Evolutionary conservation across 1,140 invertebrate species (phyloP), one percentile per base, ranked within the genome.

Genomic region (Amyelois transitella): DNA sequence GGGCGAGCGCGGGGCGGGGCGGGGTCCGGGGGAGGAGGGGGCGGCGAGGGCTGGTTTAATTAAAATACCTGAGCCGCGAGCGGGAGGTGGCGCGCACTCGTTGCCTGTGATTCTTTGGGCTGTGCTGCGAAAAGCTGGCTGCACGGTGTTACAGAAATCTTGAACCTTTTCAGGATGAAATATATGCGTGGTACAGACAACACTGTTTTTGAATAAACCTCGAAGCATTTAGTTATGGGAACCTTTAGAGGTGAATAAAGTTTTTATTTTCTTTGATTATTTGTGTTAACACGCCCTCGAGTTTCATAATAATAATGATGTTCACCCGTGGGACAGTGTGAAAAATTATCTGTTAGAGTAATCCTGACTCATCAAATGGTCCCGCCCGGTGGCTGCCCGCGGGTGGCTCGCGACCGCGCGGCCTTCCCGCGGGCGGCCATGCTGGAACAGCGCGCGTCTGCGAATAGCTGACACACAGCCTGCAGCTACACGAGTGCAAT

Each of bases 61-160:
- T 71, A 74, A 74, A 69, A 71, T 74, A 71, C 69, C 72, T 55
- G 55, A 38, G 61, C 50, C 43, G 55, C 43, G 43, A 18, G 43
- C 43, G 44, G 44, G 44, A 12, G 44, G 44, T 18, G 44, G 19
- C 18, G 44, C 6, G 44, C 18, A 20, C 17, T 18, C 17, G 44
- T 2, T 18, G 14, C 0, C 14, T 44, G 43, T 18, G 18, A 44
- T 44, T 19, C 14, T 44, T n/a, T n/a, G n/a, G 58, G 60, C 54
- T 32, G 12, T 12, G 10, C 28, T 32, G 4, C 6, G 12, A 32
- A 32, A n/a, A n/a, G n/a, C n/a, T 4, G 28, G 28, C 28, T 32
- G 28, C 28, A n/a, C n/a, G n/a, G n/a, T 32, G 28, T 32, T 32
- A 32, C 28, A 32, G 10, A 32, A 32, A 32, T 32, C 4, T 32